These are phyloP conservation scores for Ctenochaetus hawaiiensis DNA, from an alignment of 2,797 vertebrate genomes.

Conservation along the genomic window DNA sequence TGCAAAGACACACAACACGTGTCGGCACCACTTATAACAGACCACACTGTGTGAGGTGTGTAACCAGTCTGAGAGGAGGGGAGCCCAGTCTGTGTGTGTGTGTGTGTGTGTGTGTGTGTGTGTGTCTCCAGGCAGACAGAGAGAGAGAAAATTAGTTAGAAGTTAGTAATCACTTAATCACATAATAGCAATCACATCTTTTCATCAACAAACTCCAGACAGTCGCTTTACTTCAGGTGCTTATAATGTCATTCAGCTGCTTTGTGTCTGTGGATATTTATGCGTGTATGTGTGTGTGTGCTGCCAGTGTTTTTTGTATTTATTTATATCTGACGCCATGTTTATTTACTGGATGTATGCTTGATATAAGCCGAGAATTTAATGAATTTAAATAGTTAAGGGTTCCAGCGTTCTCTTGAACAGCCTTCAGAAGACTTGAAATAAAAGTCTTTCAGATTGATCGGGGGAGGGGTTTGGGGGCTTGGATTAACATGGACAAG, in stretches of 20 bases:
- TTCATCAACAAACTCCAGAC: slow-evolving; percentile 28
- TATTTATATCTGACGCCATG: slow-evolving; percentile 42
- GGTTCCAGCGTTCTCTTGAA: too few species aligned
- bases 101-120: slow-evolving; percentile 11
- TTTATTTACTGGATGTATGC: slow-evolving; percentile 42
- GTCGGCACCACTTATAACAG: slow-evolving; percentile 49
- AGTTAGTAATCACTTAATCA: slow-evolving; percentile 58
- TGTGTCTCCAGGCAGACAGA: background rate
- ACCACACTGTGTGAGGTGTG: slow-evolving; percentile 59
- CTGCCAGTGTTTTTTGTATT: slow-evolving; percentile 24
- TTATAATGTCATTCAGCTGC: slow-evolving; percentile 38
- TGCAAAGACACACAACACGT: slow-evolving; percentile 54
- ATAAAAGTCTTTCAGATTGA: too few species aligned
- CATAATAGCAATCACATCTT: slow-evolving; percentile 33
- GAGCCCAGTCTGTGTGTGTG: slow-evolving; percentile 19
- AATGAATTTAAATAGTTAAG: slow-evolving; percentile 29
- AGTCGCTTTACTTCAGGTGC: slow-evolving; percentile 10
- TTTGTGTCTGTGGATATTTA: slow-evolving; percentile 54
- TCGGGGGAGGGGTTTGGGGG: too few species aligned
- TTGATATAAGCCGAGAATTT: slow-evolving; percentile 27
- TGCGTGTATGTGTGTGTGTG: background rate
- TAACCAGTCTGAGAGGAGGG: slow-evolving; percentile 51
- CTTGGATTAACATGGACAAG: too few species aligned
- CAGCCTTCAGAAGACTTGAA: too few species aligned
- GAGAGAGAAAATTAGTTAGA: slow-evolving; percentile 9